Evolutionary conservation across 2,888 invertebrate genomes (phyloP).

Genomic region (Folsomia manolachei): DNA sequence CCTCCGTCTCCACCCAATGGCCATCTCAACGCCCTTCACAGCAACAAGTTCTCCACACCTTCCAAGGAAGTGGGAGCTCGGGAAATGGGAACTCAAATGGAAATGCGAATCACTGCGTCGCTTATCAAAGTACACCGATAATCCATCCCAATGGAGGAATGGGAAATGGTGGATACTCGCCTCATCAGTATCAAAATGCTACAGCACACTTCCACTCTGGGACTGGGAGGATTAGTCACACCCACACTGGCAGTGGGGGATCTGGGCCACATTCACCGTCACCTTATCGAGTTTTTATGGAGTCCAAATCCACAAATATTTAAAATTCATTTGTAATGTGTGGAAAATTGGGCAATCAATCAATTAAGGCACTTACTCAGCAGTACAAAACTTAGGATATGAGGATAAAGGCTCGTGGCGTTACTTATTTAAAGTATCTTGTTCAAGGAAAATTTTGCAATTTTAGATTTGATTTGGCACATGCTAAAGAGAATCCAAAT

Average conservation of each 20-base stretch:
- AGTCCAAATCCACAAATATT: slow-evolving; percentile 49
- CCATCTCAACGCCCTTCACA: slow-evolving; percentile 20
- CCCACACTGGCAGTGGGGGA: slow-evolving; percentile 19
- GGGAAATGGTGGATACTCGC: neutral
- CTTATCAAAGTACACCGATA: neutral
- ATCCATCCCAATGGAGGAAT: neutral
- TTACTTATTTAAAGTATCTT: too few relatives aligned
- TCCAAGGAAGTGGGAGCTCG: slow-evolving; percentile 22
- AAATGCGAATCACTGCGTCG: neutral
- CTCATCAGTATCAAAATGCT: neutral
- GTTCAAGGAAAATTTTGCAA: too few relatives aligned
- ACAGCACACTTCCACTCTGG: slow-evolving; percentile 36
- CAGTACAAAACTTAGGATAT: too few relatives aligned
- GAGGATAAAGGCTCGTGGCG: too few relatives aligned
- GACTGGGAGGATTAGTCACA: slow-evolving; percentile 16
- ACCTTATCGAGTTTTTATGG: slow-evolving; percentile 48
- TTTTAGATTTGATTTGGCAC: too few relatives aligned
- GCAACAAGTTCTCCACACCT: neutral
- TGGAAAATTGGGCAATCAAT: too few relatives aligned
- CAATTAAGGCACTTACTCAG: too few relatives aligned
- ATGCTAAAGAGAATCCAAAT: too few relatives aligned
- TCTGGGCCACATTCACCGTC: slow-evolving; percentile 42
- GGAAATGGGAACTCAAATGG: too few relatives aligned
- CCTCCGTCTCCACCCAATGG: slow-evolving; percentile 52
- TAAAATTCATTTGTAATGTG: too few relatives aligned